These are phyloP conservation scores for Gobiocypris rarus DNA, from an alignment of 2,113 vertebrate genomes.

Conservation along the genomic window DNA sequence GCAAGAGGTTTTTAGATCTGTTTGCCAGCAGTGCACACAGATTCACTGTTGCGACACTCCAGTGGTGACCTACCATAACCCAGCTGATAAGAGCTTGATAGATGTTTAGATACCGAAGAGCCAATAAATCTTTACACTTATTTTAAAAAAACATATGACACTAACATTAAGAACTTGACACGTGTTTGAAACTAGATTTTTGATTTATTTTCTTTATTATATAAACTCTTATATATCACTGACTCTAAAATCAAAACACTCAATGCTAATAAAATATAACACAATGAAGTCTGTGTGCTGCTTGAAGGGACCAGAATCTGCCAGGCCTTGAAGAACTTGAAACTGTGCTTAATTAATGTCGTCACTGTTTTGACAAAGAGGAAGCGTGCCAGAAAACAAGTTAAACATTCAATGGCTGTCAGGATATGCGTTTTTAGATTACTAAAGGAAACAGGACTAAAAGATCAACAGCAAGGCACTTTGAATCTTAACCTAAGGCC, in stretches of 20 bases:
- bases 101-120: slow-evolving; percentile 10
- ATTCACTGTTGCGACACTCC: slow-evolving; percentile 37
- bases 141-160: no score
- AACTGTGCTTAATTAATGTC: slow-evolving; percentile 68
- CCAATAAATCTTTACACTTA: not conserved
- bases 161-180: not conserved
- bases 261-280: not conserved
- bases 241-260: not conserved
- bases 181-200: not conserved
- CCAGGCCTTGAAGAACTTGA: slow-evolving; percentile 41
- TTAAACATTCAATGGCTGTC: slow-evolving; percentile 61
- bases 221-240: not conserved
- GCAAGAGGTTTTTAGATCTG: slow-evolving; percentile 24
- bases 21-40: slow-evolving; percentile 31
- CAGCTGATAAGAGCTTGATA: slow-evolving; percentile 42
- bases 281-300: slow-evolving; percentile 24
- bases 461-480: slow-evolving; percentile 59
- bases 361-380: slow-evolving; percentile 75
- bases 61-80: slow-evolving; percentile 15
- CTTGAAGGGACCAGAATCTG: slow-evolving; percentile 41
- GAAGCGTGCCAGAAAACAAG: slow-evolving; percentile 61
- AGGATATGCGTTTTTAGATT: slow-evolving; percentile 55
- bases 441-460: slow-evolving; percentile 58
- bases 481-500: slow-evolving; percentile 59
- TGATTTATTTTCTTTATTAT: not conserved